Conservation (phyloP, 2,888 invertebrate genomes). For the Kuschelorhynchus macadamiae region DNA sequence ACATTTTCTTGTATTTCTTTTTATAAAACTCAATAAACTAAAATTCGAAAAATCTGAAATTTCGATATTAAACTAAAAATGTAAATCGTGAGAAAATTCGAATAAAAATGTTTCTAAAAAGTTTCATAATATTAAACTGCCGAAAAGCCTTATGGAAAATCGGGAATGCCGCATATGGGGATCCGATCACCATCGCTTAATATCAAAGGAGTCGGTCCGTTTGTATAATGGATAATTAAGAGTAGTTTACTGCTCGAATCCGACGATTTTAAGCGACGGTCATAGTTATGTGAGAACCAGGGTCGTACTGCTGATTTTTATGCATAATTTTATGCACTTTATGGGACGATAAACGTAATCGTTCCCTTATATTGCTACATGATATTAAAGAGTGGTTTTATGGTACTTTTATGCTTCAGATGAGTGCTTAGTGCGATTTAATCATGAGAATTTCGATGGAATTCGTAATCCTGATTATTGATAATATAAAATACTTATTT, state of each 20-base stretch:
- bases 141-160: conserved; percentile 17
- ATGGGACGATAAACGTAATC: conserved; percentile 35
- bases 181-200: conserved; percentile 33
- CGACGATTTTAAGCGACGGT: conserved; percentile 39
- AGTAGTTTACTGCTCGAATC: conserved; percentile 32
- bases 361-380: neutral
- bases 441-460: neutral
- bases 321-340: conserved; percentile 30
- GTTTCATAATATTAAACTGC: no score
- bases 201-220: conserved; percentile 48
- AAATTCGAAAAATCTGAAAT: no score
- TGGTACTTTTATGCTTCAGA: neutral
- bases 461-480: no score
- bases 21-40: no score
- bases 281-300: conserved; percentile 38
- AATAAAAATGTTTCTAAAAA: no score
- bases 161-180: conserved; percentile 23
- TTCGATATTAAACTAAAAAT: no score
- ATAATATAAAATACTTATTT: no score
- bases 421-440: neutral
- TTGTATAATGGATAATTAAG: conserved; percentile 44
- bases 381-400: neutral
- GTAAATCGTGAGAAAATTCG: no score
- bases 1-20: no score
- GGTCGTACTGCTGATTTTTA: conserved; percentile 19